These are phyloP conservation scores for Diglossa cyanea DNA, from an alignment of 2,797 vertebrate species.

Conservation along the genomic window DNA sequence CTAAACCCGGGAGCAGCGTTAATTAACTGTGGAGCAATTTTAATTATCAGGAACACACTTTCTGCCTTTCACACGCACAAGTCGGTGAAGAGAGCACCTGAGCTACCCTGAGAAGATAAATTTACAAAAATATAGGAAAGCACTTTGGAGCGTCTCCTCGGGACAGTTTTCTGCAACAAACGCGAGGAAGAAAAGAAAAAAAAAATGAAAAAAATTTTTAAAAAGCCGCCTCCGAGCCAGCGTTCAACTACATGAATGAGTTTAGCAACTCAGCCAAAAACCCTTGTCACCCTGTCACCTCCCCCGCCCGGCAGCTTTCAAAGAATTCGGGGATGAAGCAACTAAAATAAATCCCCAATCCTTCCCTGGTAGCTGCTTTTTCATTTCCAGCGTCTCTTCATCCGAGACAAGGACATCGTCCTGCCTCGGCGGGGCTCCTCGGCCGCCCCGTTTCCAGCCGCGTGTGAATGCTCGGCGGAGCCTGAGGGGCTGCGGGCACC, in stretches of 20 bases:
- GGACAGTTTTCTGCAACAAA: background rate
- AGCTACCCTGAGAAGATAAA: background rate
- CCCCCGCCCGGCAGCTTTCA: background rate
- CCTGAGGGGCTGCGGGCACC: background rate
- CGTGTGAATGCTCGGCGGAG: background rate
- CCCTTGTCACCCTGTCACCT: background rate
- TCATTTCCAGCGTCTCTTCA: background rate
- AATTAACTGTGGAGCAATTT: conserved; percentile 4
- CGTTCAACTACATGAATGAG: background rate
- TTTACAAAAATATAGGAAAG: background rate
- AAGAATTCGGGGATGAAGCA: background rate
- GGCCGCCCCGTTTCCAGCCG: background rate
- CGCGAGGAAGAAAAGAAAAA: background rate
- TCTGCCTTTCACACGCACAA: background rate
- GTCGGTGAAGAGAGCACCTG: background rate
- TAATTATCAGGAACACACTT: background rate
- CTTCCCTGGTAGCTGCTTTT: background rate
- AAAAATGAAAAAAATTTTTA: too few relatives aligned
- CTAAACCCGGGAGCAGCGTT: background rate
- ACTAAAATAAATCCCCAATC: background rate
- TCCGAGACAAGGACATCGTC: background rate
- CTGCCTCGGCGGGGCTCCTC: too few relatives aligned
- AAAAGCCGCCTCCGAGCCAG: background rate
- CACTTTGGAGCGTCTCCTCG: background rate
- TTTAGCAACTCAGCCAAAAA: background rate